Conservation (phyloP, 2,888 invertebrate genomes). For the Aporophyla lueneburgensis region DNA sequence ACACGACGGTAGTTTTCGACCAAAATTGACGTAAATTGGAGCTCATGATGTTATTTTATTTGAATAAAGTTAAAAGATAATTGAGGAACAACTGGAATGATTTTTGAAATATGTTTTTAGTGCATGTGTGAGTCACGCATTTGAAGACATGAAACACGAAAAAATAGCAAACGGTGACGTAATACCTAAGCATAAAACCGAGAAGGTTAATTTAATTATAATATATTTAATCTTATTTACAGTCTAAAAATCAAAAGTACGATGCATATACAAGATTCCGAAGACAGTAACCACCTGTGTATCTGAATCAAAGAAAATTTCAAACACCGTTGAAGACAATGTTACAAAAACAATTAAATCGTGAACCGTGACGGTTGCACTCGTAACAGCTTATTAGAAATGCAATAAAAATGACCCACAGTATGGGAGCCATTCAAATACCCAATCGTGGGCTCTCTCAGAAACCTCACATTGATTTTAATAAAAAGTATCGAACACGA, state of each 20-base stretch:
- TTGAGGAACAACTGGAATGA: constrained; percentile 6
- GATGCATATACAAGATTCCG: neutral
- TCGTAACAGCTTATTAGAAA: constrained; percentile 74
- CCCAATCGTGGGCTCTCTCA: constrained; percentile 65
- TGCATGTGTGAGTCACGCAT: neutral
- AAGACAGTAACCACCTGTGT: neutral
- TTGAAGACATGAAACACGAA: neutral
- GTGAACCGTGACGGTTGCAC: constrained; percentile 72
- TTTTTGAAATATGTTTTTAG: neutral
- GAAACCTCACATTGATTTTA: constrained; percentile 43
- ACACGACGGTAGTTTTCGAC: constrained; percentile 74
- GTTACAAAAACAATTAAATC: constrained; percentile 71
- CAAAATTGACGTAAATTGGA: constrained; percentile 69
- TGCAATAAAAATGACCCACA: constrained; percentile 78
- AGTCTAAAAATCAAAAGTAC: neutral
- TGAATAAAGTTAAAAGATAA: constrained; percentile 22
- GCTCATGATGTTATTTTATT: constrained; percentile 19
- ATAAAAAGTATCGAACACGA: neutral
- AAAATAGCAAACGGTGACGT: neutral
- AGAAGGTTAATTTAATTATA: neutral
- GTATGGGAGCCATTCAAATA: constrained; percentile 61
- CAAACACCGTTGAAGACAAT: constrained; percentile 43
- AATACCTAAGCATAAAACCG: neutral
- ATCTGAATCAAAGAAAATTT: constrained; percentile 1
- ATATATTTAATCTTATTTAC: neutral